These are phyloP conservation scores for Tiliacea aurago DNA, from an alignment of 2,888 invertebrate genomes.

Conservation along the genomic window DNA sequence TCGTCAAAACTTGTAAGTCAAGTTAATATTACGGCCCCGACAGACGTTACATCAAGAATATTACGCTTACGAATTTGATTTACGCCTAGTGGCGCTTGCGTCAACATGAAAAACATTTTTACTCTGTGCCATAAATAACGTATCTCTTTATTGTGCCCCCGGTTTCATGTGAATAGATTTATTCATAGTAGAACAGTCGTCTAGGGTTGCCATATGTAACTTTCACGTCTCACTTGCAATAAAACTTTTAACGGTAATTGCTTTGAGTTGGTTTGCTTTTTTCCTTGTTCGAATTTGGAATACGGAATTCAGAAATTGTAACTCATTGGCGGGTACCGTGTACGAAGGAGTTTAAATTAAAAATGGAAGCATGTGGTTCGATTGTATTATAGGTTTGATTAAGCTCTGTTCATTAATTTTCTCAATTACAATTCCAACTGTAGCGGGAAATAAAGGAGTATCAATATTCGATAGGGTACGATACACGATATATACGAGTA, in stretches of 20 bases:
- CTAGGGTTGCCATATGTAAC: conserved; percentile 52
- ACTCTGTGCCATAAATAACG: conserved; percentile 72
- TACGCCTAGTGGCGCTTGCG: conserved; percentile 69
- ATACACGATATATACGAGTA: too few species aligned
- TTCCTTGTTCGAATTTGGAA: conserved; percentile 32
- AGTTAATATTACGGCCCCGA: conserved; percentile 46
- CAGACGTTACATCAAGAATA: conserved; percentile 66
- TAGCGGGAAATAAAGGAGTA: background rate
- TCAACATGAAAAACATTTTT: conserved; percentile 76
- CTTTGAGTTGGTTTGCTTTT: conserved; percentile 35
- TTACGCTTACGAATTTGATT: conserved; percentile 68
- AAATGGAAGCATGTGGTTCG: conserved; percentile 10
- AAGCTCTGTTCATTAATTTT: background rate
- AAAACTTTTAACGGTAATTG: conserved; percentile 66
- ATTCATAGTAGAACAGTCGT: conserved; percentile 69
- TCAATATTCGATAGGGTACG: background rate
- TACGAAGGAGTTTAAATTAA: conserved; percentile 33
- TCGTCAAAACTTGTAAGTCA: conserved; percentile 65
- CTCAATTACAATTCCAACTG: background rate
- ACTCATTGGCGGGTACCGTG: conserved; percentile 3
- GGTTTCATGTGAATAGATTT: conserved; percentile 72
- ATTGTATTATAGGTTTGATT: conserved; percentile 18
- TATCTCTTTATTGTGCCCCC: conserved; percentile 71
- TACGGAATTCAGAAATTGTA: conserved; percentile 21
- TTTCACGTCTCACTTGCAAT: conserved; percentile 58